Evolutionary conservation across 2,888 invertebrate species (phyloP).

Genomic region (Conistra vaccinii): DNA sequence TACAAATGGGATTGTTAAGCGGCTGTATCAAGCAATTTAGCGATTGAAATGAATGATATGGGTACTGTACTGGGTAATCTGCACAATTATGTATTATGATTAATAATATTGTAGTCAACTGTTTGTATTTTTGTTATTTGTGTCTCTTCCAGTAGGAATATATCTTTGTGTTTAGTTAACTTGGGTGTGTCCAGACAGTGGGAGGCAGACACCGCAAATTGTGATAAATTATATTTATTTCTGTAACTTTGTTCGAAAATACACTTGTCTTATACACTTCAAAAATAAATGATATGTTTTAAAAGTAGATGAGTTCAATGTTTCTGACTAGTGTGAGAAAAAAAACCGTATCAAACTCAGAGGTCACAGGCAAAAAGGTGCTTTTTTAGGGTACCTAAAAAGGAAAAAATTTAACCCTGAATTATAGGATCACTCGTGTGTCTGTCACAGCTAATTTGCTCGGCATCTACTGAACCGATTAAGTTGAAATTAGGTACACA

Average conservation of each 20-base stretch:
- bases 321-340: too few species aligned
- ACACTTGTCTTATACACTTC: too few species aligned
- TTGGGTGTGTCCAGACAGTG: not conserved
- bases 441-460: too few species aligned
- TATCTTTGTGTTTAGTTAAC: not conserved
- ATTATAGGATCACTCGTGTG: too few species aligned
- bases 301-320: too few species aligned
- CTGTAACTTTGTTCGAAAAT: not conserved
- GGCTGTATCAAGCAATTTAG: constrained; percentile 31
- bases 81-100: constrained; percentile 4
- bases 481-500: too few species aligned
- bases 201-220: not conserved
- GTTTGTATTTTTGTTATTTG: not conserved
- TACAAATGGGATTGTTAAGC: constrained; percentile 24
- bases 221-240: not conserved
- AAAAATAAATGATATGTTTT: too few species aligned
- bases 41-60: constrained; percentile 35
- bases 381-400: too few species aligned
- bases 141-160: too few species aligned
- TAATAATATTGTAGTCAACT: not conserved
- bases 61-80: constrained; percentile 15
- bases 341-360: too few species aligned
- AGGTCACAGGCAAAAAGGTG: not conserved
- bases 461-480: too few species aligned
- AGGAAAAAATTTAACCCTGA: too few species aligned